These are phyloP conservation scores for Colaptes auratus DNA, from an alignment of 2,113 vertebrate species.

Conservation along the genomic window DNA sequence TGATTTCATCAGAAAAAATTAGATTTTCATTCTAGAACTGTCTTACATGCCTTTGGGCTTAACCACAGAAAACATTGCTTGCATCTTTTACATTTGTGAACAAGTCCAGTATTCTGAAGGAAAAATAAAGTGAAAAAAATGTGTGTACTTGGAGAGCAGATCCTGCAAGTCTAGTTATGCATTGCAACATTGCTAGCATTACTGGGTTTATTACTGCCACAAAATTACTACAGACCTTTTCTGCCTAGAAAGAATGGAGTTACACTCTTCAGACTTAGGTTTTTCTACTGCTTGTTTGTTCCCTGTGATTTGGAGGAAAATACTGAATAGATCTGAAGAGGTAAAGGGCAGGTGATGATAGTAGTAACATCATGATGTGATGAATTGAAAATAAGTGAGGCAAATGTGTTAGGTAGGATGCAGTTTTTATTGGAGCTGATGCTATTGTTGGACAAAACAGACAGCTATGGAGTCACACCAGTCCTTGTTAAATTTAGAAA, in stretches of 20 bases:
- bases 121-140: background rate
- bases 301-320: background rate
- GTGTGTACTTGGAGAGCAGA: background rate
- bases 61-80: background rate
- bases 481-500: conserved; percentile 10
- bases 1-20: background rate
- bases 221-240: background rate
- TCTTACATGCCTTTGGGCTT: background rate
- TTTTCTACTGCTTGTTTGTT: background rate
- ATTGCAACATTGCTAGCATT: background rate
- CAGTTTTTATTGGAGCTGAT: background rate
- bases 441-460: background rate
- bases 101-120: background rate
- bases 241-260: background rate
- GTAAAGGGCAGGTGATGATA: background rate
- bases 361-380: background rate
- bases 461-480: background rate
- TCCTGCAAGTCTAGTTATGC: background rate
- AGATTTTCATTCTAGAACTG: background rate
- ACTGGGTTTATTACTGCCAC: background rate
- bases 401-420: background rate
- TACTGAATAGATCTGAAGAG: background rate
- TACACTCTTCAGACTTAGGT: background rate
- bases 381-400: background rate
- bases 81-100: background rate